Percentiles rank a stretch among this genome's conserved stretches.
These are phyloP conservation scores for Sweltsa coloradensis DNA, from an alignment of 1,140 invertebrate species.

Conservation along the genomic window DNA sequence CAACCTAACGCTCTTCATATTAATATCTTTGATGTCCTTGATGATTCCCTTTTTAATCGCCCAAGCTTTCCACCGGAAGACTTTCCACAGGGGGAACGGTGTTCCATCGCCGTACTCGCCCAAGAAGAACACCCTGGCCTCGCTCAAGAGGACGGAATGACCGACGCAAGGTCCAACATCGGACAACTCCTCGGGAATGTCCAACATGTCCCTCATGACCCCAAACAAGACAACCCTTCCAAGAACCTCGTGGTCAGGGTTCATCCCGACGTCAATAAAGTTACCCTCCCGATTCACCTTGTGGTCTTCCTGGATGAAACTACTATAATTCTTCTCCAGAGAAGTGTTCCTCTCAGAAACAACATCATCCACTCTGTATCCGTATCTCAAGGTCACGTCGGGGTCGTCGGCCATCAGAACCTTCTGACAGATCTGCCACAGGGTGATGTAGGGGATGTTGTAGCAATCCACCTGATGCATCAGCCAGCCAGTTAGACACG, in stretches of 20 bases:
- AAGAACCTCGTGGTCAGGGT: neutral
- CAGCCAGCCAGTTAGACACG: neutral
- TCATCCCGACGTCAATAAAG: neutral
- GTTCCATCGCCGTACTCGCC: neutral
- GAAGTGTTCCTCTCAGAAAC: no score
- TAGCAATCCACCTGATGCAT: neutral
- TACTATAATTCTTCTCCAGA: no score
- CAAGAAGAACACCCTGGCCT: neutral
- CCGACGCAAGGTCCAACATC: neutral
- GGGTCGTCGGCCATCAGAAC: no score
- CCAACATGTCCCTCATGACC: neutral
- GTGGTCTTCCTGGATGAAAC: neutral
- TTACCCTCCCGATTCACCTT: neutral
- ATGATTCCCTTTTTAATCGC: neutral
- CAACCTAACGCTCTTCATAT: neutral
- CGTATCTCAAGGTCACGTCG: neutral
- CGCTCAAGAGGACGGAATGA: neutral
- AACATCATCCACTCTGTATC: neutral
- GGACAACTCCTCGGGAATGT: neutral
- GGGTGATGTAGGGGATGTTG: neutral
- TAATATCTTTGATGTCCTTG: neutral
- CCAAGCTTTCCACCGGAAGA: neutral
- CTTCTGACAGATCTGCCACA: slow-evolving; percentile 1
- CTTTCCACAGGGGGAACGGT: neutral
- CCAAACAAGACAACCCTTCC: neutral